Percentiles rank a stretch among this genome's conserved stretches.
Evolutionary conservation across 2,888 invertebrate genomes (phyloP).

Genomic region (Agonopterix arenella): DNA sequence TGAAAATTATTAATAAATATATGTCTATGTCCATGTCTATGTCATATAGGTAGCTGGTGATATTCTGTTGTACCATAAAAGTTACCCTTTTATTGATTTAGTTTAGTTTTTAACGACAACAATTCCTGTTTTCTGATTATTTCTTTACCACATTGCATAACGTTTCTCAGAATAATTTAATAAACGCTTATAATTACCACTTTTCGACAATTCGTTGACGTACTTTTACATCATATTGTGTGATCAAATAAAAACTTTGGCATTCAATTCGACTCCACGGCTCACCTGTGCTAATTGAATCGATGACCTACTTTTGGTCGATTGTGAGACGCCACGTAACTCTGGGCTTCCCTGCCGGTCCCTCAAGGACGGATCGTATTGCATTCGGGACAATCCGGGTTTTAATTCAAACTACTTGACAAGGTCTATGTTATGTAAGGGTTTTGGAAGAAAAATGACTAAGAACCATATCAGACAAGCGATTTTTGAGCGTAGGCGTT

Average conservation of each 20-base stretch:
- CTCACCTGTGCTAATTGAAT: slow-evolving; percentile 39
- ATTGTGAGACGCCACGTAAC: slow-evolving; percentile 41
- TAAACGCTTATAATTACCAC: neutral
- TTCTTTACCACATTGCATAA: too few species aligned
- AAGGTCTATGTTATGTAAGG: neutral
- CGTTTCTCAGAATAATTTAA: neutral
- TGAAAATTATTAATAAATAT: too few species aligned
- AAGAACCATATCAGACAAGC: too few species aligned
- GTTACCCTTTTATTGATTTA: neutral
- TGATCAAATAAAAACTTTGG: neutral
- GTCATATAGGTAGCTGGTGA: neutral
- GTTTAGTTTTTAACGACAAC: neutral
- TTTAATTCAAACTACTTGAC: slow-evolving; percentile 16
- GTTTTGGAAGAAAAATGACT: slow-evolving; percentile 1
- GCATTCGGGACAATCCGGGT: slow-evolving; percentile 25
- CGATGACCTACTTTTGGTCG: slow-evolving; percentile 54
- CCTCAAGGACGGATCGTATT: slow-evolving; percentile 46
- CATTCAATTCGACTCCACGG: slow-evolving; percentile 20
- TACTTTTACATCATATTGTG: neutral
- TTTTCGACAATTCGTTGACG: neutral
- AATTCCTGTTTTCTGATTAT: too few species aligned
- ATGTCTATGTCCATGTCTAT: too few species aligned
- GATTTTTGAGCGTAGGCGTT: too few species aligned
- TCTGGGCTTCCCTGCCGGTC: slow-evolving; percentile 62
- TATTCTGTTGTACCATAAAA: neutral